Percentiles rank a stretch among this genome's conserved stretches.
Conservation (phyloP, 2,797 vertebrate species). For the Fundulus diaphanus region DNA sequence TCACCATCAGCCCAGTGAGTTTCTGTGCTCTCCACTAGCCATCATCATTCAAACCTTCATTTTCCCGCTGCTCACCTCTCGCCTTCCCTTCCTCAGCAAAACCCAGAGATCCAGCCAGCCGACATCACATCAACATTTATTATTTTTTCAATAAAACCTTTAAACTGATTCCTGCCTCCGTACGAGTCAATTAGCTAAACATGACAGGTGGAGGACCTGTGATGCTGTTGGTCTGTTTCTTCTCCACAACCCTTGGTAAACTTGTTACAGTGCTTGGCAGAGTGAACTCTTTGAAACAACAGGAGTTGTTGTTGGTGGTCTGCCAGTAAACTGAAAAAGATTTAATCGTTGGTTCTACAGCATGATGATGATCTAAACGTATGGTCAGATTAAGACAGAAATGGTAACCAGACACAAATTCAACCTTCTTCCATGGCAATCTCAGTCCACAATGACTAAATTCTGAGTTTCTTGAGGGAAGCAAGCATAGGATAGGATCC, state of each 20-base stretch:
- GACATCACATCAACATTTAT: too few relatives aligned
- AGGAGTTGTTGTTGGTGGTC: background rate
- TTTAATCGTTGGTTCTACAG: background rate
- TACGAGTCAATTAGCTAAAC: too few relatives aligned
- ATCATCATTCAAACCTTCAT: too few relatives aligned
- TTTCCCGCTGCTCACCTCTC: too few relatives aligned
- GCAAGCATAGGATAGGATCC: background rate
- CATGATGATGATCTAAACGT: background rate
- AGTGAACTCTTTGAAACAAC: background rate
- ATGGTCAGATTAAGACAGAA: background rate
- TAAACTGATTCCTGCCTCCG: too few relatives aligned
- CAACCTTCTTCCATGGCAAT: background rate
- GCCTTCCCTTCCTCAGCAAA: too few relatives aligned
- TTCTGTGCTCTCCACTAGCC: too few relatives aligned
- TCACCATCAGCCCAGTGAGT: too few relatives aligned
- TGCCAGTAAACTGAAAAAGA: background rate
- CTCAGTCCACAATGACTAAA: background rate
- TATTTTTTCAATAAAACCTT: too few relatives aligned
- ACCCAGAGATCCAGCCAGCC: too few relatives aligned
- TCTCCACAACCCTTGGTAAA: background rate
- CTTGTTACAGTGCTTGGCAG: background rate
- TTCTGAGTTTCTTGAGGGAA: background rate
- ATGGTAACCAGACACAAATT: background rate
- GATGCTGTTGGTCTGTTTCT: background rate
- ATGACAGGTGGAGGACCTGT: background rate